Base-by-base conservation (phyloP, 2,797 vertebrate genomes). In the Muscicapa striata region DNA sequence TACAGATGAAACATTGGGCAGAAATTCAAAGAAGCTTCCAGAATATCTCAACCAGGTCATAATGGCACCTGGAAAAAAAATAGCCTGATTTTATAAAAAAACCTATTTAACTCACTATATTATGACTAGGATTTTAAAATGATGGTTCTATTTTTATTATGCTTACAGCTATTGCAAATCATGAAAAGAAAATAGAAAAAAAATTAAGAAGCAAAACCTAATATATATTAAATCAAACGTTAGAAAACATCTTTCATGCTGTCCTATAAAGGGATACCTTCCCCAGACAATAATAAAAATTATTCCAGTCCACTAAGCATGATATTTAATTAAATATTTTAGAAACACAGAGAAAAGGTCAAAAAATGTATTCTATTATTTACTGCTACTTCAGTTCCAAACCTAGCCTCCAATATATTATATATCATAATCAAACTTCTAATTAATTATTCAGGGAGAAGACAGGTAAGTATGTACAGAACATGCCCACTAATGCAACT, bases 51-150 rank as follows among this genome's bases (percentile, higher is more conserved):
- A 20, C 58, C 10, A 77, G 26, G 6, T 76, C 38, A 59, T 12
- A 51, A 30, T 1, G 9, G 9, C 23, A 38, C 9, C 9, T 38
- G n/a, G 15, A 17, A 20, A 87, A 76, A 10, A 24, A 11, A 2
- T 3, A 29, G 0, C 4, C 3, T 6, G 3, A 23, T 63, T 54
- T 83, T 49, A 38, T 55, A 5, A 59, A 79, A 30, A 11, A 1
- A 0, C 0, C 3, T 30, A n/a, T 38, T 73, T 40, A 32, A 41
- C 68, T 85, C 16, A 4, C 9, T 61, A 22, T 67, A 14, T 20
- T 61, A 19, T 64, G 45, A 40, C 3, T 48, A 79, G 9, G 11
- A 48, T 66, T 74, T 69, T 4, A 82, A 82, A 61, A 46, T 59
- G 0, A 48, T 74, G 13, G 0, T 16, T 29, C 32, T 51, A 13